phyloP scores from a whole-genome alignment of 2,797 vertebrate species.

The Ciconia nigra region DNA sequence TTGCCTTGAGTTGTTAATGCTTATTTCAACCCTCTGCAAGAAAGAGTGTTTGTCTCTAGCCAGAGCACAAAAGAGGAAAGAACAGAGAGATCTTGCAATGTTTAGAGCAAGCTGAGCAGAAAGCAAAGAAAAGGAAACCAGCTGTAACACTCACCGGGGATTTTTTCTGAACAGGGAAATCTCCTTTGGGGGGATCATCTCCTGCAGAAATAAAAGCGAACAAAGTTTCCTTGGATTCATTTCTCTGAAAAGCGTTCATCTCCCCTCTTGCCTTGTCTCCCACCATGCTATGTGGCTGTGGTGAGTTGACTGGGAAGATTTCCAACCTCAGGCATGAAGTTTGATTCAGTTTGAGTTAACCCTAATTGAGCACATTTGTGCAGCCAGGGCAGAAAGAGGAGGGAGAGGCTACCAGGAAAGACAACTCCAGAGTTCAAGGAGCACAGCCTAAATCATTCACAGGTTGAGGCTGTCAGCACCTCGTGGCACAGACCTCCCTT shows the following conservation, averaged over 20 bases:
- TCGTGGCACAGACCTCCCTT: neutral
- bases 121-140: slow-evolving; percentile 34
- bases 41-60: slow-evolving; percentile 50
- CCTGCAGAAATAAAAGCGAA: slow-evolving; percentile 75
- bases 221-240: slow-evolving; percentile 72
- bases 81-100: slow-evolving; percentile 40
- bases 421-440: slow-evolving; percentile 21
- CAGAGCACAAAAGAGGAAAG: slow-evolving; percentile 44
- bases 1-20: slow-evolving; percentile 43
- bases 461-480: slow-evolving; percentile 4
- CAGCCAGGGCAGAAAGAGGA: slow-evolving; percentile 26
- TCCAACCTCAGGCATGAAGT: slow-evolving; percentile 70
- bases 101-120: slow-evolving; percentile 48
- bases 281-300: slow-evolving; percentile 74
- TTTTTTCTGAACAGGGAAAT: slow-evolving; percentile 62
- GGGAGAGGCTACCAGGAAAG: slow-evolving; percentile 13
- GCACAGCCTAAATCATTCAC: neutral
- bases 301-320: slow-evolving; percentile 76
- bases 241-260: slow-evolving; percentile 78
- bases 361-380: slow-evolving; percentile 66
- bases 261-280: slow-evolving; percentile 70
- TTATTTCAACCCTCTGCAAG: slow-evolving; percentile 48
- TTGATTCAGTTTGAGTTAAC: slow-evolving; percentile 73
- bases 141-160: slow-evolving; percentile 70
- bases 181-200: slow-evolving; percentile 60